Percentiles rank a stretch among this genome's conserved stretches.
Conservation (phyloP, 2,888 invertebrate genomes). For the Pilophorus perplexus region DNA sequence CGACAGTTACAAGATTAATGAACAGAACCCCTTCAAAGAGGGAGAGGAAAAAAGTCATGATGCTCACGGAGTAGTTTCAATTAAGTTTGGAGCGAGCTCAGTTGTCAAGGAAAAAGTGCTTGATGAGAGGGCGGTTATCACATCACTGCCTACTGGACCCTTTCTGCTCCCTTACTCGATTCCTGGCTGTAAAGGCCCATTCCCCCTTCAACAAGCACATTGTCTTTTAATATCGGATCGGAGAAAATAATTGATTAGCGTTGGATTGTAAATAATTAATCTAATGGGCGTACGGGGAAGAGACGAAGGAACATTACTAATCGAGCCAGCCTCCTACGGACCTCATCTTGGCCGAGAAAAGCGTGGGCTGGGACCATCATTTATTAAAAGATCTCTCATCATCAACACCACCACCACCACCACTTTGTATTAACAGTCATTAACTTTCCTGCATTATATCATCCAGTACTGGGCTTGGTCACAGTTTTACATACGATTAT, state of each 20-base stretch:
- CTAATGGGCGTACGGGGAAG: not conserved
- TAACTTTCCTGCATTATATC: constrained; percentile 38
- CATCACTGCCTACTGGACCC: too few species aligned
- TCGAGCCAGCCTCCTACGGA: constrained; percentile 30
- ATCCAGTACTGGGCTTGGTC: not conserved
- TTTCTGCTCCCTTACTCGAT: too few species aligned
- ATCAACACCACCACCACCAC: too few species aligned
- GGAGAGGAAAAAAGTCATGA: constrained; percentile 1
- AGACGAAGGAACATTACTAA: constrained; percentile 18
- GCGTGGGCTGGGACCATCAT: constrained; percentile 39
- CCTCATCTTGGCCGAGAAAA: constrained; percentile 19
- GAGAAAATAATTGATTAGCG: constrained; percentile 24
- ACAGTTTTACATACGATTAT: constrained; percentile 25
- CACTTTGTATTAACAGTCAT: constrained; percentile 38
- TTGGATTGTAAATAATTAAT: constrained; percentile 32
- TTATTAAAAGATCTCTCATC: constrained; percentile 32
- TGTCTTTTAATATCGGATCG: constrained; percentile 22
- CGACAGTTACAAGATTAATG: constrained; percentile 27
- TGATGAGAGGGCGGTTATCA: constrained; percentile 11
- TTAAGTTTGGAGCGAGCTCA: not conserved
- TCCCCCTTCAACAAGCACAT: not conserved
- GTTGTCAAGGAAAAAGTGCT: not conserved
- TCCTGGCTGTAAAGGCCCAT: too few species aligned
- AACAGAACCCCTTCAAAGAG: not conserved
- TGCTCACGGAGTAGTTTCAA: constrained; percentile 17